Evolutionary conservation across 2,888 invertebrate species (phyloP), one percentile per base, ranked within the genome.

Genomic region (Prosapia bicincta): DNA sequence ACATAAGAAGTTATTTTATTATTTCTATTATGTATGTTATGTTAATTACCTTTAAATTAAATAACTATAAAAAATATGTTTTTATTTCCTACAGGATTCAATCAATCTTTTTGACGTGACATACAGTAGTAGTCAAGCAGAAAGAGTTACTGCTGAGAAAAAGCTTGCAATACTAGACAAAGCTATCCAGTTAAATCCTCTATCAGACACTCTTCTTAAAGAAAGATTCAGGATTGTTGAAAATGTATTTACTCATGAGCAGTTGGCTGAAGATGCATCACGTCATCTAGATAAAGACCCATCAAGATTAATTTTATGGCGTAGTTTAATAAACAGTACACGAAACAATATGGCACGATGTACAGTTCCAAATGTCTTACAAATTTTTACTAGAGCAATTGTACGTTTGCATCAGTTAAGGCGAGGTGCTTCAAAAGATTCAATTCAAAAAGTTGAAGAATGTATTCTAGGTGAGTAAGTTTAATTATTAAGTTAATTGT

Each of bases 81-180:
- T 30, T 30, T 30, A 30, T 30, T 30, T n/a, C 15, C n/a, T 75
- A 54, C 71, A 81, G 82, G 88, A 88, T 79, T 81, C 80, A 1
- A 82, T 87, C 1, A 84, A 84, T 79, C 83, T 85, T 43, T 86
- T 86, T 83, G 86, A 86, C 76, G 86, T 85, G 77, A 82, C 83
- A 1, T 85, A 84, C 77, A 81, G 83, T 65, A 85, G 85, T 0
- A 84, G 85, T 76, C 83, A 84, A 69, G 86, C 84, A 1, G 82
- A 83, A 68, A 81, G 84, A 75, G 85, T 82, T 0, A 82, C 82
- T 7, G 81, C 83, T 66, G 88, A 90, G 81, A 87, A 89, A 73
- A 90, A 92, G 83, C 81, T 91, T 69, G 86, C 89, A 13, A 89
- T 90, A 67, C 83, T 91, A 7, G 89, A 91, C 74, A 88, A 88